Evolutionary conservation across 2,888 invertebrate genomes (phyloP).

Genomic region (Apantesis nais): DNA sequence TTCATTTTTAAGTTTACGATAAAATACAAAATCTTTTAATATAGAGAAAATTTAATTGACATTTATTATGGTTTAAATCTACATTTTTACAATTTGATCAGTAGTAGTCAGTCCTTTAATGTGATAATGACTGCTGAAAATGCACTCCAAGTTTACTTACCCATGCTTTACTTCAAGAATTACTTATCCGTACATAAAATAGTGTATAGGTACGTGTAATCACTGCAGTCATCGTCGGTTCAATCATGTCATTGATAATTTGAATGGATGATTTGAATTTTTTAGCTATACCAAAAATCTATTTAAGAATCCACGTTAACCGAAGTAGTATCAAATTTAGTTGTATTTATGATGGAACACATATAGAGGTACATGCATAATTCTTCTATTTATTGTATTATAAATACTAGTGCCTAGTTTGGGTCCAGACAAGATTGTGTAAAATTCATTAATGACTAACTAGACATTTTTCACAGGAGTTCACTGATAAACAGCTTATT

Average conservation of each 20-base stretch:
- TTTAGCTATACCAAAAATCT: neutral
- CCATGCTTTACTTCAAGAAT: no score
- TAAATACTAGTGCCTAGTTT: neutral
- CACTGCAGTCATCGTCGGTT: neutral
- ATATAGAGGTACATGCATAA: neutral
- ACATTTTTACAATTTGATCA: constrained; percentile 3
- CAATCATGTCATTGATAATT: constrained; percentile 1
- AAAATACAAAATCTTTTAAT: neutral
- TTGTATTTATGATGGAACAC: neutral
- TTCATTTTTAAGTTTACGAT: neutral
- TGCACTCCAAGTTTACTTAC: no score
- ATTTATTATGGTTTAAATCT: no score
- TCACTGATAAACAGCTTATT: neutral
- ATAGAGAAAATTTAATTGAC: no score
- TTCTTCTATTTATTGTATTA: neutral
- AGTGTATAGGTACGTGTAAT: neutral
- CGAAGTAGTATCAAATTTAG: neutral
- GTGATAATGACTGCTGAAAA: neutral
- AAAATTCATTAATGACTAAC: neutral
- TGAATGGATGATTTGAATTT: no score
- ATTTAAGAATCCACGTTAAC: neutral
- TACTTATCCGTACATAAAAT: constrained; percentile 2
- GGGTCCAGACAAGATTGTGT: neutral
- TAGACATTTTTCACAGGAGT: neutral
- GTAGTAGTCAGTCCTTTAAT: no score